A percentile compares a stretch with the other conserved stretches of the same genome.
Conservation (phyloP, 2,888 invertebrate genomes). For the Leptopilina syphax region DNA sequence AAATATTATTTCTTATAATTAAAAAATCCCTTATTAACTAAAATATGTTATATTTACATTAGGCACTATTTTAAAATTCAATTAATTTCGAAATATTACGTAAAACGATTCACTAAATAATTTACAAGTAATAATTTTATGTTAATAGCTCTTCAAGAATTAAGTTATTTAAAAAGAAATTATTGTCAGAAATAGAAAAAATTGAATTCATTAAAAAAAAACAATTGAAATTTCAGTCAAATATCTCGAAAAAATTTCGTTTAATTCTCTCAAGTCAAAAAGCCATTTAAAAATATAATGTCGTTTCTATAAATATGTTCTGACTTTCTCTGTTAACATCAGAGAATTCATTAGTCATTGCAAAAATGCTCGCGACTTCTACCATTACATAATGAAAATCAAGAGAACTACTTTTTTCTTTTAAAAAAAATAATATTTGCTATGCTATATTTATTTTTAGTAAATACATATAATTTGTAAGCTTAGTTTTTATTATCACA, state of each 20-base stretch:
- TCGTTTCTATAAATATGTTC: slow-evolving; percentile 16
- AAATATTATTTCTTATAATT: too few relatives aligned
- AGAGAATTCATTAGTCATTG: not conserved
- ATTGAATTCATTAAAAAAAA: not conserved
- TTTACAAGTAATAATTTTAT: too few relatives aligned
- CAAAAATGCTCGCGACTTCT: not conserved
- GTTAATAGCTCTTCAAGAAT: too few relatives aligned
- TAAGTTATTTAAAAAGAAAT: too few relatives aligned
- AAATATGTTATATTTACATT: too few relatives aligned
- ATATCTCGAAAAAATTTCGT: not conserved
- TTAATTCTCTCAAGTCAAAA: not conserved
- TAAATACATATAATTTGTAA: not conserved
- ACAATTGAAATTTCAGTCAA: not conserved
- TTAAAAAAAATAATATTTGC: not conserved
- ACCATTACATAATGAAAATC: not conserved
- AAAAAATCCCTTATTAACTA: too few relatives aligned
- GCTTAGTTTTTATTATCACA: too few relatives aligned
- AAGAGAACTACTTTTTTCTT: not conserved
- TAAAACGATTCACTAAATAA: too few relatives aligned
- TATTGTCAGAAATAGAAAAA: too few relatives aligned
- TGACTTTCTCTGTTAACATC: not conserved
- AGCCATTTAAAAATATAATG: slow-evolving; percentile 12
- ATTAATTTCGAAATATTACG: too few relatives aligned
- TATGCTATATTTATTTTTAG: not conserved
- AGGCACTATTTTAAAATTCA: too few relatives aligned